Base-by-base conservation (phyloP, 2,888 invertebrate genomes). In the Abrostola tripartita region DNA sequence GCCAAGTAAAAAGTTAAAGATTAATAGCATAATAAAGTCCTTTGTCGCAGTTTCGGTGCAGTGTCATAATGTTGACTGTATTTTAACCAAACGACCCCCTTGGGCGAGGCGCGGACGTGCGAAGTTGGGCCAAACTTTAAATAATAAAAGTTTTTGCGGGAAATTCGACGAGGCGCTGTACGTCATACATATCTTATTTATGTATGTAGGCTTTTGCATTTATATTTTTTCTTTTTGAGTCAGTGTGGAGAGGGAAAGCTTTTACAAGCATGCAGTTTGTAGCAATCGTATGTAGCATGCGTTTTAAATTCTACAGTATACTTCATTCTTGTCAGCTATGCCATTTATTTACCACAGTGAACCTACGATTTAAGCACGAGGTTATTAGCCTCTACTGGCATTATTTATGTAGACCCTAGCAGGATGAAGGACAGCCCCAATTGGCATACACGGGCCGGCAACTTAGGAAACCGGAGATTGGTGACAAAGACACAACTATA, bases 21-120 rank as follows among this genome's bases (percentile, higher is more conserved):
- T 47, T 73, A 65, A 70, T 70, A 24, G 59, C 66, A 59, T 74
- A 61, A 75, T 59, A 65, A 68, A 75, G 58, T 62, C 41, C 37
- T 68, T 58, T 52, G 63, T 52, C 71, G 61, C 54, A 71, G 53
- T 67, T 70, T 52, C 61, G 47, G 64, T 74, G 65, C 65, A 74
- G 50, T 61, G 57, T 63, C 52, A 65, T 68, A 65, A 63, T 61
- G 55, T 60, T 10, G 37, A 9, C 38, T 47, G 52, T 63, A 65
- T 74, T 68, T 63, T 54, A 61, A 58, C 57, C 11, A n/a, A 49
- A 74, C 61, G 10, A 44, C 41, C 5, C 71, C 59, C 50, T 12
- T 11, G n/a, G 24, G 44, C 60, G 57, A 52, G 52, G 60, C 60
- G 66, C 10, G n/a, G 54, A 75, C 54, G n/a, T 52, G 57, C 44